Percentiles rank a stretch among this genome's conserved stretches.
These are phyloP conservation scores for Dermochelys coriacea DNA, from an alignment of 2,797 vertebrate species.

Conservation along the genomic window DNA sequence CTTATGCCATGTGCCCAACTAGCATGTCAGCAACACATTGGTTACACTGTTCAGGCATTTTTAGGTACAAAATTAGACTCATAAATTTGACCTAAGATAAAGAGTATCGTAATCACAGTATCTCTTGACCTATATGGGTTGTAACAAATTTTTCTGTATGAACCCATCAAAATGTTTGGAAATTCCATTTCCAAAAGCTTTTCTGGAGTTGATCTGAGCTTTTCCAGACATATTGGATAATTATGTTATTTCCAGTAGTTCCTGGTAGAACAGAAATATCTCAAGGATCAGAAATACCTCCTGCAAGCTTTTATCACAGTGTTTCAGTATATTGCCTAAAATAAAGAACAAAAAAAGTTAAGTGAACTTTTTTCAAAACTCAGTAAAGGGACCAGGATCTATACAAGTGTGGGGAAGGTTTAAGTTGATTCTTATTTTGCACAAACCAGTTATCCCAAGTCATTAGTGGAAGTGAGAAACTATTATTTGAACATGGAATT, in stretches of 20 bases:
- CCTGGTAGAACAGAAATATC: neutral
- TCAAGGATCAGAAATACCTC: no score
- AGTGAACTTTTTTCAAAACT: no score
- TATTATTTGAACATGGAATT: neutral
- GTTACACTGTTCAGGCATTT: neutral
- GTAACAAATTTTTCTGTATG: neutral
- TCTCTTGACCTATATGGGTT: neutral
- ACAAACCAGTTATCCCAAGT: neutral
- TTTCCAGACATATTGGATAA: neutral
- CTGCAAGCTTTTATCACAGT: neutral
- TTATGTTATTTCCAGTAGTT: neutral
- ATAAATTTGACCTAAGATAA: neutral
- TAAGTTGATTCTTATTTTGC: neutral
- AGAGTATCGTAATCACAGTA: neutral
- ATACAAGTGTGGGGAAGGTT: neutral
- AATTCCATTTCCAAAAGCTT: neutral
- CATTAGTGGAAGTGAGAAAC: neutral
- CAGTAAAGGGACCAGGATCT: neutral
- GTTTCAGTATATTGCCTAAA: neutral
- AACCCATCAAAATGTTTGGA: neutral
- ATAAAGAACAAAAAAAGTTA: neutral
- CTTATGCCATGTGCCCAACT: neutral
- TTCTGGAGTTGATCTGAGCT: neutral
- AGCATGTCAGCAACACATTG: neutral
- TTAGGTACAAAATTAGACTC: neutral